Conservation (phyloP, 2,113 vertebrate species). For the Felis chaus region DNA sequence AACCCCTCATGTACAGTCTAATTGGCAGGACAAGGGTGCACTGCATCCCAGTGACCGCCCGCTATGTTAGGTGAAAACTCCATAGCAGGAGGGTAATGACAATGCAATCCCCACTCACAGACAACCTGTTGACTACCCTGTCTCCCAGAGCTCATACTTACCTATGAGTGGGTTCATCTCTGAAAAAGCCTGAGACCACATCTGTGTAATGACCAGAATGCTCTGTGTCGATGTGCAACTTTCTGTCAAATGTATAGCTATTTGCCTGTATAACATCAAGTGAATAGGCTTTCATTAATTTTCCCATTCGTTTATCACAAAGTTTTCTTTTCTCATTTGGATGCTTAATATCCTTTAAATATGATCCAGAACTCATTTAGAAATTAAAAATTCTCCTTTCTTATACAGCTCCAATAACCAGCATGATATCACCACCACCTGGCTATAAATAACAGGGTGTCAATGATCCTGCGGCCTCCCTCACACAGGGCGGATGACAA, state of each 20-base stretch:
- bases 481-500: neutral
- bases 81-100: neutral
- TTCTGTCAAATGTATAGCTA: neutral
- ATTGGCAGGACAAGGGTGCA: neutral
- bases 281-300: neutral
- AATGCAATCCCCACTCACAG: neutral
- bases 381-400: slow-evolving; percentile 5
- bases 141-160: neutral
- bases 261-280: neutral
- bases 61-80: neutral
- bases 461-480: neutral
- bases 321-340: neutral
- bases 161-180: neutral
- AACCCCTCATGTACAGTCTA: neutral
- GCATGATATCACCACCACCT: neutral
- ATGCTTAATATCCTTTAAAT: neutral
- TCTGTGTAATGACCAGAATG: neutral
- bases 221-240: neutral
- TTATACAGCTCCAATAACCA: neutral
- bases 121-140: neutral
- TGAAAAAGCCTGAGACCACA: neutral
- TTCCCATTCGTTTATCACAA: neutral
- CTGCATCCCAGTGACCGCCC: neutral
- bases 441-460: slow-evolving; percentile 3
- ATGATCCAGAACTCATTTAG: neutral